phyloP scores from a whole-genome alignment of 2,113 vertebrate genomes.

The Epinephelus cyanopodus region DNA sequence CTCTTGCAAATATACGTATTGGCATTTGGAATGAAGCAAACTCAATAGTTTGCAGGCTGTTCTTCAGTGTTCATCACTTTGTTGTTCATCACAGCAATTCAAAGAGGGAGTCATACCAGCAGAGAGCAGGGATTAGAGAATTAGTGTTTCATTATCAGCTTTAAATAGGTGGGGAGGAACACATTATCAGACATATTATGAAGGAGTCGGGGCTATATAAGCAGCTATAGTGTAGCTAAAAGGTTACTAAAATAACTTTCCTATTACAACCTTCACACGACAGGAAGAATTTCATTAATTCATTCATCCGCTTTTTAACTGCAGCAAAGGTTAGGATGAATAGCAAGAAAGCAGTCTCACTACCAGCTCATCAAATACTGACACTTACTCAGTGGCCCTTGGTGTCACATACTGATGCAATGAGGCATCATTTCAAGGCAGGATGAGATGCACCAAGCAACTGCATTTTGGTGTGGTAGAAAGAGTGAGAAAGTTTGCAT shows the following conservation, averaged over 20 bases:
- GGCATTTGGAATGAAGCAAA: conserved; percentile 61
- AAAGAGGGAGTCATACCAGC: neutral
- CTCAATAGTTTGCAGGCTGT: conserved; percentile 39
- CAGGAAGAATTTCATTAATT: neutral
- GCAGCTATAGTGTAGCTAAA: neutral
- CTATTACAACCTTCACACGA: neutral
- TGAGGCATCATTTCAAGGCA: too few species aligned
- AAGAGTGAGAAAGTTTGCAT: too few species aligned
- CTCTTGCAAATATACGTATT: conserved; percentile 62
- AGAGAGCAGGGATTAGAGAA: conserved; percentile 28
- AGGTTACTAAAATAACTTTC: neutral
- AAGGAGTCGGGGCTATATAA: neutral
- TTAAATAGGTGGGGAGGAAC: conserved; percentile 23
- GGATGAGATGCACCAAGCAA: too few species aligned
- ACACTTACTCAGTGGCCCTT: too few species aligned
- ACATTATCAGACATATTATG: neutral
- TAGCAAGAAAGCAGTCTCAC: neutral
- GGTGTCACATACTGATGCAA: too few species aligned
- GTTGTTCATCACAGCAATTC: neutral
- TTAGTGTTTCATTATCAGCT: conserved; percentile 44
- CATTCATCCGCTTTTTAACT: neutral
- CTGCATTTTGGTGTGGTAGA: too few species aligned
- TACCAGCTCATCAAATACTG: neutral
- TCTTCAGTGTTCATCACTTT: conserved; percentile 43
- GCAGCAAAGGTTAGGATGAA: neutral